Conservation (phyloP, 2,888 invertebrate genomes). For the Diaphora mendica region DNA sequence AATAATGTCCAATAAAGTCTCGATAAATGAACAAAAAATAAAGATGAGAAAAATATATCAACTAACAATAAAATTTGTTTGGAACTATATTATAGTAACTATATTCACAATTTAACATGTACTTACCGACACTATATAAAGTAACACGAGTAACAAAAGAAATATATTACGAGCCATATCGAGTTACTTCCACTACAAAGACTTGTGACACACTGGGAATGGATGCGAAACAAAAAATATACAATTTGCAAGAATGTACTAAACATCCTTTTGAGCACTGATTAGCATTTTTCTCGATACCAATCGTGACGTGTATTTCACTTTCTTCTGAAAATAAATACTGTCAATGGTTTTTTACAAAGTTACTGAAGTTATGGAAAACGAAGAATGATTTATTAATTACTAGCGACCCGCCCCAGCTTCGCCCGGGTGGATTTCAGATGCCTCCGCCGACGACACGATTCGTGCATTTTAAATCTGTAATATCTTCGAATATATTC, state of each 20-base stretch:
- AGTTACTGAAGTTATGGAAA: neutral
- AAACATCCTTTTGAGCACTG: slow-evolving; percentile 67
- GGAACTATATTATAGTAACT: neutral
- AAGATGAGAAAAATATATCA: too few relatives aligned
- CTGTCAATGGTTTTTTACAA: neutral
- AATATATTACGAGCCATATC: slow-evolving; percentile 58
- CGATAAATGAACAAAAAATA: too few relatives aligned
- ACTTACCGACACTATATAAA: slow-evolving; percentile 51
- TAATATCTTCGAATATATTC: too few relatives aligned
- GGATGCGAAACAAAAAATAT: slow-evolving; percentile 44
- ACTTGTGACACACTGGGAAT: slow-evolving; percentile 49
- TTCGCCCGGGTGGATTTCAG: too few relatives aligned
- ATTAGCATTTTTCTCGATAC: slow-evolving; percentile 45
- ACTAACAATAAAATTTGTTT: too few relatives aligned
- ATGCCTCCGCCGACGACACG: too few relatives aligned
- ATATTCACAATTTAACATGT: neutral
- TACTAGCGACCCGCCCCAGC: too few relatives aligned
- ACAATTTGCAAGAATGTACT: slow-evolving; percentile 62
- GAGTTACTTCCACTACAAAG: slow-evolving; percentile 47
- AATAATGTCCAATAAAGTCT: too few relatives aligned
- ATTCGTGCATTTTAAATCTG: too few relatives aligned
- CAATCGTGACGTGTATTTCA: slow-evolving; percentile 28
- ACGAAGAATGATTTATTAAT: neutral
- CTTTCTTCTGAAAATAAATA: neutral
- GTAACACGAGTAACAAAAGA: slow-evolving; percentile 46